Evolutionary conservation across 2,113 vertebrate species (phyloP).

Genomic region (Manacus vitellinus): DNA sequence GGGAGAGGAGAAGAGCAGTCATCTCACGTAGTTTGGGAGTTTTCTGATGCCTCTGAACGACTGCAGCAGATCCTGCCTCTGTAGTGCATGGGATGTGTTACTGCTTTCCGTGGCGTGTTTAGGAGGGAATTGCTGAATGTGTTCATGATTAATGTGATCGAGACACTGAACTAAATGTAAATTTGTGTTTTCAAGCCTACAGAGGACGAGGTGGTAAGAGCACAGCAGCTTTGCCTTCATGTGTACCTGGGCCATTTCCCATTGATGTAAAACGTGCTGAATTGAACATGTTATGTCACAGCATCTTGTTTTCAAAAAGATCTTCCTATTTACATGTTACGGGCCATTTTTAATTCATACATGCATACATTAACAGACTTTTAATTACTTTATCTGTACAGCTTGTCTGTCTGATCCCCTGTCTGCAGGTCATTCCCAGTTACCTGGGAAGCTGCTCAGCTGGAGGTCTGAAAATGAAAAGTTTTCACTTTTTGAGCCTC

Average conservation of each 20-base stretch:
- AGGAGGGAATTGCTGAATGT: not conserved
- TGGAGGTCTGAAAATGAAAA: not conserved
- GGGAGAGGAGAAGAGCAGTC: not conserved
- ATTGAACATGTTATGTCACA: not conserved
- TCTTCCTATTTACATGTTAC: not conserved
- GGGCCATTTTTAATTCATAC: conserved; percentile 24
- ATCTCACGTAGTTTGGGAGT: accelerated
- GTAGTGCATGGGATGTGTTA: not conserved
- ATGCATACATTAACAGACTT: not conserved
- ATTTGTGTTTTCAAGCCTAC: conserved; percentile 93
- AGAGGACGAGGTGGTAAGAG: conserved; percentile 97
- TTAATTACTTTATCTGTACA: conserved; percentile 35
- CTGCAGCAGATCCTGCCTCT: not conserved
- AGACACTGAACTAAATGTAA: conserved; percentile 80
- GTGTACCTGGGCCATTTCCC: conserved; percentile 65
- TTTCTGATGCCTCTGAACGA: not conserved
- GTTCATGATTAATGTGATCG: conserved; percentile 43
- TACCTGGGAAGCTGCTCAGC: not conserved
- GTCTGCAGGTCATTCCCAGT: conserved; percentile 1
- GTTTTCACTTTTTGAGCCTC: conserved; percentile 26
- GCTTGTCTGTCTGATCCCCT: conserved; percentile 45
- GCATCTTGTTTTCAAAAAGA: conserved; percentile 25
- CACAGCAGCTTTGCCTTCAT: conserved; percentile 65
- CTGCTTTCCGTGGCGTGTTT: not conserved
- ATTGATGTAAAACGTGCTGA: conserved; percentile 51